These are phyloP conservation scores for Hetaerina titia DNA, from an alignment of 2,888 invertebrate genomes.

Conservation along the genomic window DNA sequence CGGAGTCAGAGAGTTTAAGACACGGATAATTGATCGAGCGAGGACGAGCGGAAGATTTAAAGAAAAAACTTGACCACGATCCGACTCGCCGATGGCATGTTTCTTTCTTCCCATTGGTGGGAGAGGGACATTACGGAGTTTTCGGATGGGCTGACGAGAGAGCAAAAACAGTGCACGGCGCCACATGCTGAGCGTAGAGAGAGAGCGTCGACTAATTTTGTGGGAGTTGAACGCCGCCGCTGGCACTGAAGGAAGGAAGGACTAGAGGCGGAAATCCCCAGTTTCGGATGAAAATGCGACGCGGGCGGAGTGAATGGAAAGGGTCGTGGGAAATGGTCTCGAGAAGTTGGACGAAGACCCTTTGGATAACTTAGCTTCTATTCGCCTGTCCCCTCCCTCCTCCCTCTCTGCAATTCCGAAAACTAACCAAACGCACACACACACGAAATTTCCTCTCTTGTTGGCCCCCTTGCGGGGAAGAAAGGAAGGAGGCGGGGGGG, in stretches of 20 bases:
- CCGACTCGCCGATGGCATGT: neutral
- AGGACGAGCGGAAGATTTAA: neutral
- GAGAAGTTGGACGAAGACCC: neutral
- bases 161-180: neutral
- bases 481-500: neutral
- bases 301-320: neutral
- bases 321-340: slow-evolving; percentile 53
- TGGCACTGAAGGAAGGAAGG: neutral
- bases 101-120: neutral
- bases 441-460: neutral
- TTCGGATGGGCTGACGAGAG: neutral
- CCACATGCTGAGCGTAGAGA: slow-evolving; percentile 5
- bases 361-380: neutral
- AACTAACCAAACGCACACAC: neutral
- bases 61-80: neutral
- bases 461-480: neutral
- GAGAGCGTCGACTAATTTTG: slow-evolving; percentile 20
- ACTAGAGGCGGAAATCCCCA: neutral
- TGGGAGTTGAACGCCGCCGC: slow-evolving; percentile 28
- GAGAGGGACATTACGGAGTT: neutral
- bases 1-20: neutral
- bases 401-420: neutral
- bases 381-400: neutral
- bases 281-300: slow-evolving; percentile 14
- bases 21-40: neutral